Evolutionary conservation across 2,797 vertebrate genomes (phyloP).

Genomic region (Gastrophryne carolinensis): DNA sequence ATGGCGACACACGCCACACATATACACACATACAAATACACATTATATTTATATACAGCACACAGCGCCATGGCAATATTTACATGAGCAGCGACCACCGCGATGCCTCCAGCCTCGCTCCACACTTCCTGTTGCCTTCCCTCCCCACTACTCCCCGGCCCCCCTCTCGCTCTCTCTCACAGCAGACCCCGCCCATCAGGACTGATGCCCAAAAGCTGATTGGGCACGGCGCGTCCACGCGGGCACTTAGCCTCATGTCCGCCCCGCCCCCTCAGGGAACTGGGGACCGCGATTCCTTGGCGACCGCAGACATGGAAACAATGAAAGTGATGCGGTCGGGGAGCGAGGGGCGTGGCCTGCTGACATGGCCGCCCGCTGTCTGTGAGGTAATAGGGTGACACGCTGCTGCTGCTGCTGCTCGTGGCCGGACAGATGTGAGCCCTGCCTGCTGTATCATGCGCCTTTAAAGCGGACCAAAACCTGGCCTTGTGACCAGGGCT

Average conservation of each 20-base stretch:
- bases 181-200: too few species aligned
- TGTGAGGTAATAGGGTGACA: too few species aligned
- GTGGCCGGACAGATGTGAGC: slow-evolving; percentile 3
- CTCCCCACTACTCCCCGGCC: slow-evolving; percentile 34
- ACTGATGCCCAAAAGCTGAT: neutral
- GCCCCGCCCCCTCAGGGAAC: slow-evolving; percentile 16
- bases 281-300: slow-evolving; percentile 35
- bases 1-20: neutral
- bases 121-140: slow-evolving; percentile 50
- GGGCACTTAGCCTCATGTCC: neutral
- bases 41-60: too few species aligned
- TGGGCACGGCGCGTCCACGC: slow-evolving; percentile 21
- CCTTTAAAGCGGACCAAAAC: too few species aligned
- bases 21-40: neutral
- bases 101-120: slow-evolving; percentile 33
- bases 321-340: slow-evolving; percentile 49
- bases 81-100: slow-evolving; percentile 45
- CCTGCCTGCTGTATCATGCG: too few species aligned
- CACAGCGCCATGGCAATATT: too few species aligned
- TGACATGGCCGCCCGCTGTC: neutral
- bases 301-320: slow-evolving; percentile 50
- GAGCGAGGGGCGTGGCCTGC: slow-evolving; percentile 16
- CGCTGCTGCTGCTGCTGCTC: too few species aligned
- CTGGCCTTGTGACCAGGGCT: too few species aligned
- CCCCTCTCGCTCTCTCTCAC: too few species aligned